Conservation (phyloP, 1,140 invertebrate genomes). For the Drosophila melanogaster region DNA sequence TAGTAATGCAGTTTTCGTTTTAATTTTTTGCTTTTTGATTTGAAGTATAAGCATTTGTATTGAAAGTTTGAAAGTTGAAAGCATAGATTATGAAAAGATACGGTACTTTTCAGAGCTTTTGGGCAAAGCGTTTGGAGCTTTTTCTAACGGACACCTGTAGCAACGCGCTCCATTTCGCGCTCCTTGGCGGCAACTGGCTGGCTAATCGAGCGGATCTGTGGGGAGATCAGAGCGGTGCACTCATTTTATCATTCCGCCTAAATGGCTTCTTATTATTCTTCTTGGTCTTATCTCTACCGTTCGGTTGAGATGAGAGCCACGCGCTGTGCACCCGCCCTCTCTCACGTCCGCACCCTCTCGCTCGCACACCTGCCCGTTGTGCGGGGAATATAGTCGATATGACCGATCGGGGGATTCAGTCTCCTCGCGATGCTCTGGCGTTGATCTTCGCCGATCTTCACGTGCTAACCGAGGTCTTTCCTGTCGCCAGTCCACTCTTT, state of each 20-base stretch:
- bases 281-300: too few species aligned
- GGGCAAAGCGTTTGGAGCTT: neutral
- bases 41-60: too few species aligned
- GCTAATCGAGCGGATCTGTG: slow-evolving; percentile 28
- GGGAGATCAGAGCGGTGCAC: slow-evolving; percentile 24
- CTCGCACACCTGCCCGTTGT: slow-evolving; percentile 5
- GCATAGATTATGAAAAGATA: too few species aligned
- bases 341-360: neutral
- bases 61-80: too few species aligned
- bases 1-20: too few species aligned
- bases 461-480: neutral
- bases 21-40: too few species aligned
- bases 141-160: slow-evolving; percentile 32
- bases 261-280: slow-evolving; percentile 30
- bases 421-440: slow-evolving; percentile 77
- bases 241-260: slow-evolving; percentile 68
- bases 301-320: slow-evolving; percentile 13
- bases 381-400: slow-evolving; percentile 24
- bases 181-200: too few species aligned
- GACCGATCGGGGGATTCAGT: slow-evolving; percentile 49
- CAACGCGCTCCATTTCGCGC: neutral
- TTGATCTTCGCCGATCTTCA: slow-evolving; percentile 68
- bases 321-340: slow-evolving; percentile 2
- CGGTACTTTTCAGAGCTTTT: neutral
- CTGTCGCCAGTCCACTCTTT: neutral